Evolutionary conservation across 2,797 vertebrate species (phyloP).

Genomic region (Sebastes itinus): DNA sequence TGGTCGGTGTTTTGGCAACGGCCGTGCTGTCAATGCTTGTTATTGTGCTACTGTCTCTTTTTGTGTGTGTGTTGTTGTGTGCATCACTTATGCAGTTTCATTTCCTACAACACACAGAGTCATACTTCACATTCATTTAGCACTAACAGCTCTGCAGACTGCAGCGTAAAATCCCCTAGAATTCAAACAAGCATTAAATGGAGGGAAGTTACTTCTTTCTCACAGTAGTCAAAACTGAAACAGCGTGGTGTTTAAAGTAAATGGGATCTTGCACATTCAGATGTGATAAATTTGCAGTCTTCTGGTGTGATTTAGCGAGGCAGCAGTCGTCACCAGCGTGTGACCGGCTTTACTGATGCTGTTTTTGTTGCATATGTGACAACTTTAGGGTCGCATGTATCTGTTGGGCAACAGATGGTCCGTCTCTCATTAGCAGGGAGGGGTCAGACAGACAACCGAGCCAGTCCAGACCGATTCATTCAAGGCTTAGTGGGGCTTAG

Average conservation of each 20-base stretch:
- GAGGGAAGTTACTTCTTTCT: background rate
- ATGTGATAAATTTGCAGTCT: background rate
- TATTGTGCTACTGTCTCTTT: constrained; percentile 22
- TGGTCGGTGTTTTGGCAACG: background rate
- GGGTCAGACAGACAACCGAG: constrained; percentile 71
- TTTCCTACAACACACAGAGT: constrained; percentile 37
- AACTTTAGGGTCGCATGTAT: constrained; percentile 32
- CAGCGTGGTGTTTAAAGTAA: no score
- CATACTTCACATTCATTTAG: background rate
- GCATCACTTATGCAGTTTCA: constrained; percentile 37
- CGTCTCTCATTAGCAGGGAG: constrained; percentile 59
- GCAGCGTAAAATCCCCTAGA: background rate
- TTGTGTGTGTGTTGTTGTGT: constrained; percentile 3
- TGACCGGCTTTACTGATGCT: background rate
- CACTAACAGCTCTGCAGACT: background rate
- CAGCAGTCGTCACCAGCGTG: background rate
- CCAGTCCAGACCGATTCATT: constrained; percentile 73
- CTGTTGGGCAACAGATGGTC: constrained; percentile 73
- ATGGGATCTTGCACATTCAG: background rate
- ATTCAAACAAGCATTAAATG: background rate
- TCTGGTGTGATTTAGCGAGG: background rate
- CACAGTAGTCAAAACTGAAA: background rate
- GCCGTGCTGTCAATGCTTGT: background rate
- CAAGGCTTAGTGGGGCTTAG: constrained; percentile 74
- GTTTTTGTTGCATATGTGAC: constrained; percentile 58